Conservation (phyloP, 2,797 vertebrate species). For the Cuniculus paca region DNA sequence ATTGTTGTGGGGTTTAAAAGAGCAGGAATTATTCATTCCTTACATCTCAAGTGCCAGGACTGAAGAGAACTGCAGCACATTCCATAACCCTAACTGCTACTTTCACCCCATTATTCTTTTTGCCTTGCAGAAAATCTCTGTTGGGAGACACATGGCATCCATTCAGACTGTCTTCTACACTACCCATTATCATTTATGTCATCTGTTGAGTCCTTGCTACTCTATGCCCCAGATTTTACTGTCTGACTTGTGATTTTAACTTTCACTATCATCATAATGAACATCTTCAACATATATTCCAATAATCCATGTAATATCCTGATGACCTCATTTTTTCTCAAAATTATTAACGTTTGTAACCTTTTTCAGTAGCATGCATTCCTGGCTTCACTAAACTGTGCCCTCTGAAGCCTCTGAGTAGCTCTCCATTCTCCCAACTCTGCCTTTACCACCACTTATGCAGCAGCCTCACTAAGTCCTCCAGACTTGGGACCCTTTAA, state of each 20-base stretch:
- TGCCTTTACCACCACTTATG: not conserved
- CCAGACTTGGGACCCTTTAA: not conserved
- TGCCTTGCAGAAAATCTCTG: not conserved
- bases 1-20: not conserved
- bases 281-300: not conserved
- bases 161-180: not conserved
- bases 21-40: not conserved
- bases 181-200: not conserved
- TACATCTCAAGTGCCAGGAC: not conserved
- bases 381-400: not conserved
- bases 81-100: not conserved
- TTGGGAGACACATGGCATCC: not conserved
- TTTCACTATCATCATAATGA: not conserved
- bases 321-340: not conserved
- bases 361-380: not conserved
- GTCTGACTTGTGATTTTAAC: not conserved
- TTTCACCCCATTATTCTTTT: not conserved
- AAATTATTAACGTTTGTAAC: not conserved
- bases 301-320: not conserved
- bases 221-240: not conserved
- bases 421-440: not conserved
- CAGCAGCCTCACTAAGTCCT: not conserved
- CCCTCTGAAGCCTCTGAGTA: not conserved
- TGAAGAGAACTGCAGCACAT: fast-evolving
- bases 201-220: not conserved